Percentiles rank a stretch among this genome's conserved stretches.
Evolutionary conservation across 2,888 invertebrate species (phyloP).

Genomic region (Rapana venosa): DNA sequence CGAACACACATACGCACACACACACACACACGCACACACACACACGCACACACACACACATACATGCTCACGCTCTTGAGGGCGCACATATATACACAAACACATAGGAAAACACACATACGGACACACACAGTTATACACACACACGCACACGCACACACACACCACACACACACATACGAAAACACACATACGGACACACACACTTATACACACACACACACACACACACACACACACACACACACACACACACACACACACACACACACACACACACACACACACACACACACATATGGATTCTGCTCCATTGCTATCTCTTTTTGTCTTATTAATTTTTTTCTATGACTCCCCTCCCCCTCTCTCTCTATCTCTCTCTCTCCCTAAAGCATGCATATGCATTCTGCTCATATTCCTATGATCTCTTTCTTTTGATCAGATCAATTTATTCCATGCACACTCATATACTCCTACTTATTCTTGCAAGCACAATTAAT

Average conservation of each 20-base stretch:
- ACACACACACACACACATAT: neutral
- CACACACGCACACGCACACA: no score
- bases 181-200: neutral
- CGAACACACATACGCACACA: neutral
- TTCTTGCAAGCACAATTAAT: no score
- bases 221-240: neutral
- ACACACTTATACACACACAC: neutral
- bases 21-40: neutral
- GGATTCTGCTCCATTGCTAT: no score
- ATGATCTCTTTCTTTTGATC: no score
- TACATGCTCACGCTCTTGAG: neutral
- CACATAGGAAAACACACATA: neutral
- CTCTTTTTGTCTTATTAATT: no score
- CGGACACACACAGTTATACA: neutral
- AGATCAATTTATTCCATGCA: no score
- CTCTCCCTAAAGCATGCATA: no score
- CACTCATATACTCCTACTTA: no score
- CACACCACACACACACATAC: no score
- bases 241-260: neutral
- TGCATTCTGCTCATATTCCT: no score
- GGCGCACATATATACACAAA: neutral
- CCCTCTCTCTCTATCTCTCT: neutral
- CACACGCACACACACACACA: neutral
- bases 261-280: constrained; percentile 18
- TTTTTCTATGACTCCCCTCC: no score